Evolutionary conservation across 2,888 invertebrate species (phyloP).

Genomic region (Stictocephala bisonia): DNA sequence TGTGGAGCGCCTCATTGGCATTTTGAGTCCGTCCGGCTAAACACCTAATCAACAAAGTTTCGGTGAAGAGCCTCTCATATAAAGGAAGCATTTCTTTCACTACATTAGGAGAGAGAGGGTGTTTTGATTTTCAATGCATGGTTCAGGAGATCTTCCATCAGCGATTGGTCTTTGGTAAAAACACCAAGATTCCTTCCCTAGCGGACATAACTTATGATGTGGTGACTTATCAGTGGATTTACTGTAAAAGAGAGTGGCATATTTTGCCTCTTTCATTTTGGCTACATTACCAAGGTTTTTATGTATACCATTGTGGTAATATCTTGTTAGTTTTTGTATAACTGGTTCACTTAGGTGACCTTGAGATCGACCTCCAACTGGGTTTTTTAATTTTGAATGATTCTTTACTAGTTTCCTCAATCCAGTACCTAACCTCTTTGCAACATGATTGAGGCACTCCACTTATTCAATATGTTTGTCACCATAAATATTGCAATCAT

Average conservation of each 20-base stretch:
- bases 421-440: conserved; percentile 46
- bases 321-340: conserved; percentile 1
- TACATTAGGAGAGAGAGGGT: neutral
- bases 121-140: neutral
- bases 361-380: conserved; percentile 18
- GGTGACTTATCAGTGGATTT: neutral
- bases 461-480: conserved; percentile 41
- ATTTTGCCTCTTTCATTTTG: conserved; percentile 1
- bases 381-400: neutral
- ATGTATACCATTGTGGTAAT: neutral
- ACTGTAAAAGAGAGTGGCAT: neutral
- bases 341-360: conserved; percentile 9
- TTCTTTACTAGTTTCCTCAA: conserved; percentile 39
- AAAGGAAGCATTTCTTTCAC: neutral
- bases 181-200: neutral
- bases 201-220: neutral
- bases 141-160: neutral
- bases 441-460: conserved; percentile 49
- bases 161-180: neutral
- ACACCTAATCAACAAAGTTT: neutral
- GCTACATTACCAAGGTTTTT: conserved; percentile 8
- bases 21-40: neutral
- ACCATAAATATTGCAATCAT: conserved; percentile 10
- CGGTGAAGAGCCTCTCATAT: neutral
- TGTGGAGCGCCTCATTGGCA: conserved; percentile 3